Evolutionary conservation across 2,797 vertebrate species (phyloP).

Genomic region (Acridotheres tristis): DNA sequence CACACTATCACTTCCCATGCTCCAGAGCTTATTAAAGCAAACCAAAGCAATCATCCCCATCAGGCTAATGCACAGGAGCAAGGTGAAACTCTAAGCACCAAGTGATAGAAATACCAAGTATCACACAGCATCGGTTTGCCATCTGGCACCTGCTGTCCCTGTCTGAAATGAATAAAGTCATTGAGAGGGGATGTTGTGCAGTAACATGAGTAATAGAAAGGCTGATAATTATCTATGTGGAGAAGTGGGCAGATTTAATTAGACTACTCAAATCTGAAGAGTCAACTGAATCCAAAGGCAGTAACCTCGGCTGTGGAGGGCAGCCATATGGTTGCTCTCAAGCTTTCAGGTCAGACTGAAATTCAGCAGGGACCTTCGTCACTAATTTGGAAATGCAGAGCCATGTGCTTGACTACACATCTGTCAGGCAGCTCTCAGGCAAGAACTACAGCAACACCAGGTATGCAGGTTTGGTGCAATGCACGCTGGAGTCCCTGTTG

Average conservation of each 20-base stretch:
- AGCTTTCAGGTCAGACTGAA: conserved; percentile 14
- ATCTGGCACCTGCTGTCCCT: conserved; percentile 76
- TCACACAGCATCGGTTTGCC: conserved; percentile 57
- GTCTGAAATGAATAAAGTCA: conserved; percentile 68
- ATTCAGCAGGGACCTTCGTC: neutral
- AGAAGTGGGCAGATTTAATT: conserved; percentile 72
- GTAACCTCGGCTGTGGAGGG: neutral
- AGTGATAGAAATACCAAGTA: conserved; percentile 46
- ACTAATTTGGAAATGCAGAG: neutral
- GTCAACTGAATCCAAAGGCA: conserved; percentile 51
- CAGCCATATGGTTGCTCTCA: conserved; percentile 23
- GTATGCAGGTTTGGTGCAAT: neutral
- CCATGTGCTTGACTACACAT: neutral
- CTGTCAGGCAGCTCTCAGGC: neutral
- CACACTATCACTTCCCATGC: conserved; percentile 40
- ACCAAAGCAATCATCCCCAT: conserved; percentile 41
- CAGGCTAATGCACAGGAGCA: conserved; percentile 48
- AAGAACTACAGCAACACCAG: neutral
- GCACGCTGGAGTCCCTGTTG: accelerated
- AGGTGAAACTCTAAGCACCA: conserved; percentile 71
- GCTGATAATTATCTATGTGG: conserved; percentile 67
- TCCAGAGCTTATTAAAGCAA: conserved; percentile 58
- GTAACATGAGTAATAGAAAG: conserved; percentile 73
- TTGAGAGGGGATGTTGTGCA: conserved; percentile 36
- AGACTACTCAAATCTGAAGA: conserved; percentile 66